Conservation (phyloP, 2,888 invertebrate genomes). For the Melipona beecheii region DNA sequence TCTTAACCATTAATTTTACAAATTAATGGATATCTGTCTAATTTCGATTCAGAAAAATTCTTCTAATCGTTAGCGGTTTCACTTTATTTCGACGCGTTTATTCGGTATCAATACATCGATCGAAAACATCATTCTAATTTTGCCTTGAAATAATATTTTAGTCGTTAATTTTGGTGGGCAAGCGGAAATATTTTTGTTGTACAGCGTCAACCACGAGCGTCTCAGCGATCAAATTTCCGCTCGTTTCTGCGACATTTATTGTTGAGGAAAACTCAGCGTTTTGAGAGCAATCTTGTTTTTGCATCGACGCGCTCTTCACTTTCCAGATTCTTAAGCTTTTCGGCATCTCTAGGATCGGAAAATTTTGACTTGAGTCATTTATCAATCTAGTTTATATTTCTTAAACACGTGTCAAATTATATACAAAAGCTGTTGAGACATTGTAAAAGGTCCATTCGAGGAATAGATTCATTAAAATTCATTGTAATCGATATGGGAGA, state of each 20-base stretch:
- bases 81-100: not conserved
- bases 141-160: not conserved
- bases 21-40: too few relatives aligned
- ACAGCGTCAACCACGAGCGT: constrained; percentile 89
- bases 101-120: not conserved
- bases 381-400: not conserved
- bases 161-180: not conserved
- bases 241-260: constrained; percentile 87
- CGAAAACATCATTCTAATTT: not conserved
- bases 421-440: too few relatives aligned
- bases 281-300: constrained; percentile 86
- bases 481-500: too few relatives aligned
- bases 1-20: not conserved
- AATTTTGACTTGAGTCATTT: too few relatives aligned
- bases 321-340: constrained; percentile 87
- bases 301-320: constrained; percentile 86
- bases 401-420: not conserved
- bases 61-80: too few relatives aligned
- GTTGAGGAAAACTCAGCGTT: constrained; percentile 86
- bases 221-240: constrained; percentile 91
- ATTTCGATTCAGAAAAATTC: too few relatives aligned
- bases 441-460: too few relatives aligned
- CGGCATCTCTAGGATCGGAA: constrained; percentile 86
- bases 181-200: constrained; percentile 58
- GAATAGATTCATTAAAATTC: too few relatives aligned